Percentiles rank a stretch among this genome's conserved stretches.
Conservation (phyloP, 1,140 invertebrate species). For the Lethocerus indicus region DNA sequence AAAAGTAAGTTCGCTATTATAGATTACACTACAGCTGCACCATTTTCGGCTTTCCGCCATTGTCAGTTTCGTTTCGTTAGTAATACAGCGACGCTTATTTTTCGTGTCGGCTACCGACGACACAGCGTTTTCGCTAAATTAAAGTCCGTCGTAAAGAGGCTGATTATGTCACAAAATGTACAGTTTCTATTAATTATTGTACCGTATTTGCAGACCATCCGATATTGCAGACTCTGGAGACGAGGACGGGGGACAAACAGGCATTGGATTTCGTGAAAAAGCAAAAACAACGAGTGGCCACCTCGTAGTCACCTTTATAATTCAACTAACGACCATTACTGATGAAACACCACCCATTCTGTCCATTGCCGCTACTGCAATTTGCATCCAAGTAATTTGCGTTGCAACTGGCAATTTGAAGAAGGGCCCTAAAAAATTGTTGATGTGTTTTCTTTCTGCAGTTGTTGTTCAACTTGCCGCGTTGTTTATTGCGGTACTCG, state of each 20-base stretch:
- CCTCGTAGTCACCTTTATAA: slow-evolving; percentile 15
- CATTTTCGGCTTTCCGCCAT: not conserved
- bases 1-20: slow-evolving; percentile 41
- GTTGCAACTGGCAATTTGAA: too few species aligned
- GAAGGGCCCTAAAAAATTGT: too few species aligned
- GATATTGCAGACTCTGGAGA: slow-evolving; percentile 70
- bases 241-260: slow-evolving; percentile 61
- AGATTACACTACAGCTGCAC: not conserved
- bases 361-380: too few species aligned
- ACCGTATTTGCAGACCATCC: slow-evolving; percentile 49
- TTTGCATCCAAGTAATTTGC: too few species aligned
- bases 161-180: not conserved
- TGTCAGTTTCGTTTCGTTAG: not conserved
- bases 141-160: too few species aligned
- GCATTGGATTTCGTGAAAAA: slow-evolving; percentile 82
- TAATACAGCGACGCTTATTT: not conserved
- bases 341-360: too few species aligned
- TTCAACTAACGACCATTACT: too few species aligned
- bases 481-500: too few species aligned
- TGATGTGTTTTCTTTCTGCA: too few species aligned
- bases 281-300: slow-evolving; percentile 49
- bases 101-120: not conserved
- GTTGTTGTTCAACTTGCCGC: too few species aligned
- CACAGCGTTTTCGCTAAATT: not conserved
- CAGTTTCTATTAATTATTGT: not conserved